Conservation (phyloP, 2,113 vertebrate species). For the Chlorodrepanis virens region DNA sequence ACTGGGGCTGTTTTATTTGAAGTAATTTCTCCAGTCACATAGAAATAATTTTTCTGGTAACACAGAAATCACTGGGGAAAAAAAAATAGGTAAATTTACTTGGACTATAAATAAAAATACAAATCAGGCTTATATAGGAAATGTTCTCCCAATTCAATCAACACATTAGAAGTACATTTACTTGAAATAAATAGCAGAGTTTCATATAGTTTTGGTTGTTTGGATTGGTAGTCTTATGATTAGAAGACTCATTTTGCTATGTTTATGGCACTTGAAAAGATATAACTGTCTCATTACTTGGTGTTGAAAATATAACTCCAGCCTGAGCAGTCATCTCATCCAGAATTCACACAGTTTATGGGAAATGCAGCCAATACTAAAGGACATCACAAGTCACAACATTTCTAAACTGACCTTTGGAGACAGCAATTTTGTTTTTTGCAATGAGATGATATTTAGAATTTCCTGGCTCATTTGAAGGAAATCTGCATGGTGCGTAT, state of each 20-base stretch:
- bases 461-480: constrained; percentile 25
- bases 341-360: background rate
- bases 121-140: background rate
- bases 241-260: background rate
- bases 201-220: background rate
- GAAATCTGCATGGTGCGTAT: constrained; percentile 5
- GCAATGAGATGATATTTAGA: constrained; percentile 4
- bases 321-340: background rate
- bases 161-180: background rate
- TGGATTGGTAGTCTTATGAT: background rate
- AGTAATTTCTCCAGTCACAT: constrained; percentile 82
- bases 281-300: background rate
- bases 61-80: constrained; percentile 77
- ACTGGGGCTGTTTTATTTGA: background rate
- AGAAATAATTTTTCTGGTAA: constrained; percentile 84
- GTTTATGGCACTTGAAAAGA: background rate
- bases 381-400: constrained; percentile 26
- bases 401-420: constrained; percentile 35
- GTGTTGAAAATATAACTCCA: background rate
- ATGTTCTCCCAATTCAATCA: background rate
- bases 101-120: constrained; percentile 48
- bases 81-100: constrained; percentile 83
- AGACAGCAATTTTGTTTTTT: background rate
- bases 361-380: constrained; percentile 5
- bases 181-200: background rate